phyloP scores from a whole-genome alignment of 2,888 invertebrate species.

The Phaonia tiefii region DNA sequence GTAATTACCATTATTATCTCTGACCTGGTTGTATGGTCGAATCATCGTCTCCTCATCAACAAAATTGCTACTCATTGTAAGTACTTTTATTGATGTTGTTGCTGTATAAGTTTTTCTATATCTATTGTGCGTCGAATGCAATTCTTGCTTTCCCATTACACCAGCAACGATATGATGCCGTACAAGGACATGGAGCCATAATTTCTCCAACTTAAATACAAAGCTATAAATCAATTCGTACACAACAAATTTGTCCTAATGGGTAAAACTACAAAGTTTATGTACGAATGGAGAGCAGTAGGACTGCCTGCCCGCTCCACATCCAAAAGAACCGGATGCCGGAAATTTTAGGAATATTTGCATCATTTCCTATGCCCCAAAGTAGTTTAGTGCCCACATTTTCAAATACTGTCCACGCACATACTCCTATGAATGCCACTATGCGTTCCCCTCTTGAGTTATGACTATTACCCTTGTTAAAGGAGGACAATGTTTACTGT shows the following conservation, averaged over 20 bases:
- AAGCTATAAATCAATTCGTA: slow-evolving; percentile 67
- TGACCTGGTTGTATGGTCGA: slow-evolving; percentile 8
- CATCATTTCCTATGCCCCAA: slow-evolving; percentile 23
- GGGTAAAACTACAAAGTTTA: slow-evolving; percentile 57
- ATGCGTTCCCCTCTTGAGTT: background rate
- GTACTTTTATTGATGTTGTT: slow-evolving; percentile 21
- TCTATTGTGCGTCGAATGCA: slow-evolving; percentile 39
- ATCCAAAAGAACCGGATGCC: slow-evolving; percentile 42
- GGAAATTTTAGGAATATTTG: slow-evolving; percentile 56
- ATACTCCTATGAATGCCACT: background rate
- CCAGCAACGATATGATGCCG: slow-evolving; percentile 40
- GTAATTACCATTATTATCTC: slow-evolving; percentile 54
- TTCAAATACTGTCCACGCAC: background rate
- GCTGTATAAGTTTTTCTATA: background rate
- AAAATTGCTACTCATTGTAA: slow-evolving; percentile 13
- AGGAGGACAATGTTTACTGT: background rate
- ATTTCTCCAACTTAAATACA: slow-evolving; percentile 33
- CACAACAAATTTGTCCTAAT: slow-evolving; percentile 68
- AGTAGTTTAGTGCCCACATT: background rate
- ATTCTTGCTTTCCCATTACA: slow-evolving; percentile 57
- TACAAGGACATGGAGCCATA: slow-evolving; percentile 44
- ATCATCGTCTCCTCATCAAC: slow-evolving; percentile 34
- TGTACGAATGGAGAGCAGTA: slow-evolving; percentile 32
- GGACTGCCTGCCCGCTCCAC: background rate
- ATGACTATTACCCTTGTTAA: slow-evolving; percentile 19